These are phyloP conservation scores for Temnothorax nylanderi DNA, from an alignment of 1,140 invertebrate species.

Conservation along the genomic window DNA sequence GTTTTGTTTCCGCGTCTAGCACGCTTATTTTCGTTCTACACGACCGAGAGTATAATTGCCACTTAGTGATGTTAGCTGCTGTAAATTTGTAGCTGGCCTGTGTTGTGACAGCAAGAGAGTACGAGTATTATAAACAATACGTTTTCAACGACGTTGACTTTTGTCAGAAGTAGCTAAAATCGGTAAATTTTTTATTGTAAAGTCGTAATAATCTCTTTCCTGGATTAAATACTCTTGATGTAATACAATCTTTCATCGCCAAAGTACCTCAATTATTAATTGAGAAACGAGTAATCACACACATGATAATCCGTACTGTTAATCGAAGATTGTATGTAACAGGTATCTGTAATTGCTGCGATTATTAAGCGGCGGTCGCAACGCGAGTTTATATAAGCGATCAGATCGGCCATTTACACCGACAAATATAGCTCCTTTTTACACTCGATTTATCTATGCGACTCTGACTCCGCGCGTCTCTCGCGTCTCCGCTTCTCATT, in stretches of 20 bases:
- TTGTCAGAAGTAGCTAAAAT: neutral
- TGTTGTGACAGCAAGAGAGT: neutral
- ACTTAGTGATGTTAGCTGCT: neutral
- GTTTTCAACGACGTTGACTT: neutral
- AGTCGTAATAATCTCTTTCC: neutral
- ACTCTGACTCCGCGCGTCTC: constrained; percentile 1
- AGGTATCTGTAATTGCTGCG: neutral
- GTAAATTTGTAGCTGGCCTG: neutral
- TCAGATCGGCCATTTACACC: constrained; percentile 30
- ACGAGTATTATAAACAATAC: neutral
- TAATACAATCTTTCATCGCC: neutral
- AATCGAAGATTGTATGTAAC: neutral
- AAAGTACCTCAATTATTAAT: neutral
- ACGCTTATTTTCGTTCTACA: constrained; percentile 18
- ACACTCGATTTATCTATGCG: constrained; percentile 39
- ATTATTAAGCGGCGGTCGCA: constrained; percentile 21
- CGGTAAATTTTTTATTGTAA: neutral
- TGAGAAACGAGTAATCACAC: neutral
- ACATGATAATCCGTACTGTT: neutral
- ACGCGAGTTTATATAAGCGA: constrained; percentile 48
- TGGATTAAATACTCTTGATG: neutral
- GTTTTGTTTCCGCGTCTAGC: neutral
- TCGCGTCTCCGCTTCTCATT: neutral
- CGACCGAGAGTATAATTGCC: neutral
- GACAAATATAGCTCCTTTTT: constrained; percentile 30